A percentile compares a stretch with the other conserved stretches of the same genome.
Conservation (phyloP, 2,797 vertebrate species). For the Hippopotamyrus pictus region DNA sequence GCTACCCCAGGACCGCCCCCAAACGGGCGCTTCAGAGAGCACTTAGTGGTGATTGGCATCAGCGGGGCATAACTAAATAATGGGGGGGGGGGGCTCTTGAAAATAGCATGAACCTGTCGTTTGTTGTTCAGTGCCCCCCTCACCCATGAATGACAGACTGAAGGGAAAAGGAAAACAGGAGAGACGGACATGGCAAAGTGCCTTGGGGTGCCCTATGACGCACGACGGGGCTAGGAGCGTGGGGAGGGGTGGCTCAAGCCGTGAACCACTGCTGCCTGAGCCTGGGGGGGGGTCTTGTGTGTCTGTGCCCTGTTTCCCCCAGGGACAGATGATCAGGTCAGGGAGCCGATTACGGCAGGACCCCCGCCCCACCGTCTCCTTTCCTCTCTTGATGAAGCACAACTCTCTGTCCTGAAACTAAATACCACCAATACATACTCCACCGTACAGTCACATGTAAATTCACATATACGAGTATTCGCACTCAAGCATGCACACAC, state of each 20-base stretch:
- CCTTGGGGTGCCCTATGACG: neutral
- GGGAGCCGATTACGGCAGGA: slow-evolving; percentile 69
- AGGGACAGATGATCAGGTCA: slow-evolving; percentile 61
- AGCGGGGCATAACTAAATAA: neutral
- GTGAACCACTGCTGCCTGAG: slow-evolving; percentile 23
- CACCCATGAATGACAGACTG: neutral
- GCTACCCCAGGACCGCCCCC: neutral
- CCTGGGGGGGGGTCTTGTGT: slow-evolving; percentile 40
- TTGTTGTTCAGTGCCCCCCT: neutral
- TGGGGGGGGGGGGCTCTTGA: neutral
- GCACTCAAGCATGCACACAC: neutral
- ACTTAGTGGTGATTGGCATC: neutral
- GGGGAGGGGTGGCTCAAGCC: neutral
- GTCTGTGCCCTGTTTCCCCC: slow-evolving; percentile 52
- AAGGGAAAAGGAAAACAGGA: neutral
- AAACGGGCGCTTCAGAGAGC: neutral
- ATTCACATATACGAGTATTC: neutral
- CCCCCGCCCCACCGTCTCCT: slow-evolving; percentile 64
- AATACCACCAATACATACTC: neutral
- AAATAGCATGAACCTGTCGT: neutral
- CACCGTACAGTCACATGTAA: neutral
- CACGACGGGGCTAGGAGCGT: neutral
- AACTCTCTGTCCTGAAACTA: slow-evolving; percentile 47
- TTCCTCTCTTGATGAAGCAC: slow-evolving; percentile 80
- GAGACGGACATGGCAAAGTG: neutral